Evolutionary conservation across 2,797 vertebrate species (phyloP), one percentile per base, ranked within the genome.

Genomic region (Dipus sagitta): DNA sequence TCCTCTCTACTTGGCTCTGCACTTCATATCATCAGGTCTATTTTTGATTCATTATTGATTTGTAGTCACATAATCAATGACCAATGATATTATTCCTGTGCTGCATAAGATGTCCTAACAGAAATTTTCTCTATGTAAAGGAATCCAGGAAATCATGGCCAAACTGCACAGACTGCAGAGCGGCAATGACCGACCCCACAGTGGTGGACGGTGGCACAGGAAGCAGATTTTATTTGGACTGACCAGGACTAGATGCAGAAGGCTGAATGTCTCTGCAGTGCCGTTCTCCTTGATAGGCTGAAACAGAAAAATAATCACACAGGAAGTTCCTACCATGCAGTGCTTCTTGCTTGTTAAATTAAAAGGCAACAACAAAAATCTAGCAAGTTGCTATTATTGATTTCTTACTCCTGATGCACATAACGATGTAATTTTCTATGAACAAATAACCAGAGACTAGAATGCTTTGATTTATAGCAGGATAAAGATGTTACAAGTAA

Each of bases 41-140:
- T 34, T 71, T 96, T 94, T 90, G 1, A 93, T 58, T 88, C 28
- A 58, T 26, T 32, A 82, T 88, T 91, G 34, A 84, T 64, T 65
- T 74, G 2, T 89, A 42, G 38, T 77, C 32, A 17, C 38, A 13
- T 78, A 68, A 10, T 84, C 75, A 96, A 26, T n/a, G 54, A 64
- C 32, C 23, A 83, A 86, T 54, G 20, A 54, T 77, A 64, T 68
- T 71, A 47, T 42, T 30, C 17, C 72, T n/a, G 13, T 74, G 86
- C 12, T 74, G 23, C 3, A 24, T 89, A 58, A 81, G 28, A 92
- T 20, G 13, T 88, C 24, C 30, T 38, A 74, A 14, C 30, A 24
- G 38, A 78, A 86, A 7, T 2, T 86, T 94, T 86, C 28, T 21
- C 6, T 30, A 54, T 79, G 20, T 76, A 65, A 70, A 93, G n/a